A percentile compares a stretch with the other conserved stretches of the same genome.
phyloP scores from a whole-genome alignment of 2,797 vertebrate genomes.

The Crenuchus spilurus region DNA sequence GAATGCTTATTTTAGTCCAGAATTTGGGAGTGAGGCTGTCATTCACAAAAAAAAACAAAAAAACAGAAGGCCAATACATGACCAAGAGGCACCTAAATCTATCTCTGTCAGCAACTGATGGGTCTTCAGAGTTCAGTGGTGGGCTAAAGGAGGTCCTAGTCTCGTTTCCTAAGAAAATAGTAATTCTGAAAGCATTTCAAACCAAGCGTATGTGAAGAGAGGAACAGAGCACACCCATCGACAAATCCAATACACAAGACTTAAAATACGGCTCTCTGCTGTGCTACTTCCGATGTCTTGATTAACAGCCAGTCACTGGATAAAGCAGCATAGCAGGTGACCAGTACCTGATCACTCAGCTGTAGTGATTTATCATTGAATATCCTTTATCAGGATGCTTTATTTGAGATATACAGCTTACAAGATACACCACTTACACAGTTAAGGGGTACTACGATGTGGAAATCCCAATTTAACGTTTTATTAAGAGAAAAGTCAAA shows the following conservation, averaged over 20 bases:
- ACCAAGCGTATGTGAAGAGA: neutral
- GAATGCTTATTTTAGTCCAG: neutral
- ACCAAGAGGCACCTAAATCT: constrained; percentile 15
- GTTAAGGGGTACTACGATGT: too few species aligned
- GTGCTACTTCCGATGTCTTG: neutral
- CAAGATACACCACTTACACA: too few species aligned
- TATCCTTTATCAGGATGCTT: too few species aligned
- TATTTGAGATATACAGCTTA: too few species aligned
- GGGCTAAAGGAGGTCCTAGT: neutral
- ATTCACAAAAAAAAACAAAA: constrained; percentile 14
- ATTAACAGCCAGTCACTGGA: too few species aligned
- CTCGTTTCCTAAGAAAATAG: neutral
- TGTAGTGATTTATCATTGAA: too few species aligned
- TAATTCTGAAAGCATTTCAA: neutral
- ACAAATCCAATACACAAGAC: neutral
- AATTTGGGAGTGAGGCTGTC: neutral
- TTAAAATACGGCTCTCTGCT: neutral
- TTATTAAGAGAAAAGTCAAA: too few species aligned
- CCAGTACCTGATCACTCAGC: too few species aligned
- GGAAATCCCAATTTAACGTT: too few species aligned
- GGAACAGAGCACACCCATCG: neutral
- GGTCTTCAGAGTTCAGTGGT: neutral
- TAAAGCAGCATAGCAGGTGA: too few species aligned
- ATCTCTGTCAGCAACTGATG: constrained; percentile 1
- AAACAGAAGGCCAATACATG: constrained; percentile 5